Percentiles rank a stretch among this genome's conserved stretches.
Evolutionary conservation across 2,113 vertebrate genomes (phyloP).

Genomic region (Phylloscopus trochilus): DNA sequence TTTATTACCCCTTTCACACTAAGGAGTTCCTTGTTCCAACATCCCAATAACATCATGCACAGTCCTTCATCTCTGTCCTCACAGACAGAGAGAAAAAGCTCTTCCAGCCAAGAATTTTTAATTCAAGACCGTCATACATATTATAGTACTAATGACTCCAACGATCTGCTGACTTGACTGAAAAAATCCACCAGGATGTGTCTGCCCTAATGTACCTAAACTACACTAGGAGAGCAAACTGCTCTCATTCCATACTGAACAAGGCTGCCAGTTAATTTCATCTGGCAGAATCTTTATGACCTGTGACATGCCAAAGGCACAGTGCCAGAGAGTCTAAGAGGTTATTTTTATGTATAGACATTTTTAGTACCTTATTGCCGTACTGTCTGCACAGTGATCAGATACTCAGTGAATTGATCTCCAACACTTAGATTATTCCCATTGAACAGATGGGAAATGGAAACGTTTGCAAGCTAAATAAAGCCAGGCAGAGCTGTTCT

Average conservation of each 20-base stretch:
- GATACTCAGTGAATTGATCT: constrained; percentile 38
- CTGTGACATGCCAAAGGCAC: constrained; percentile 42
- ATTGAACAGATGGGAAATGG: constrained; percentile 42
- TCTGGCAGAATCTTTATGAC: constrained; percentile 51
- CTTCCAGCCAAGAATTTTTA: constrained; percentile 39
- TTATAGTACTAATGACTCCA: constrained; percentile 40
- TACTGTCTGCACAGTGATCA: constrained; percentile 6
- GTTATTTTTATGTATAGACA: constrained; percentile 67
- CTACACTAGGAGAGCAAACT: not conserved
- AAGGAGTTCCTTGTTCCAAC: constrained; percentile 35
- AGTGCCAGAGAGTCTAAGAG: constrained; percentile 49
- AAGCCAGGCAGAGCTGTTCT: not conserved
- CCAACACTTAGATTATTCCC: constrained; percentile 31
- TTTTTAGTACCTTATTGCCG: constrained; percentile 62
- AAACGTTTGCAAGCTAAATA: constrained; percentile 37
- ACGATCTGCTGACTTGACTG: constrained; percentile 59
- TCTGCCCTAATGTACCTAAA: constrained; percentile 37
- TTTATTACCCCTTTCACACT: constrained; percentile 24
- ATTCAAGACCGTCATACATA: constrained; percentile 19
- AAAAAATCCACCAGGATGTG: constrained; percentile 42
- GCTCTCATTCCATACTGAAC: not conserved
- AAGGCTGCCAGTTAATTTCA: constrained; percentile 43
- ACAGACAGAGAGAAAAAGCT: not conserved
- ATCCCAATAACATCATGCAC: constrained; percentile 15
- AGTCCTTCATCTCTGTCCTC: constrained; percentile 26